A percentile compares a stretch with the other conserved stretches of the same genome.
These are phyloP conservation scores for Lerista edwardsae DNA, from an alignment of 2,797 vertebrate species.

Conservation along the genomic window DNA sequence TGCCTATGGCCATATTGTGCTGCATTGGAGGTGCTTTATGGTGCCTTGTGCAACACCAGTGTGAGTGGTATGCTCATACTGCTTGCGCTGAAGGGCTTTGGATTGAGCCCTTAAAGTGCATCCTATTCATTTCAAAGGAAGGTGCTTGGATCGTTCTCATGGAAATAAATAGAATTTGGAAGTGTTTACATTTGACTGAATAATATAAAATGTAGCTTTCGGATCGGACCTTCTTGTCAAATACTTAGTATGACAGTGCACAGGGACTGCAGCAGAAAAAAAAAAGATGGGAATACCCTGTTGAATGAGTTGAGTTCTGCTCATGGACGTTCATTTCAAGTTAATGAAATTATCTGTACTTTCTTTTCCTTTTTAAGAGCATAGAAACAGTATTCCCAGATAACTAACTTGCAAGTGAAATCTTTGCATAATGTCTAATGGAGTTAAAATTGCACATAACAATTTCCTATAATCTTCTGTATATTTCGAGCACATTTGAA, in stretches of 20 bases:
- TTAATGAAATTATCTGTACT: not conserved
- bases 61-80: no score
- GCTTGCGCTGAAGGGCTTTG: no score
- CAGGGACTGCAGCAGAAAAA: not conserved
- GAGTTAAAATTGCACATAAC: constrained; percentile 4
- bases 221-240: no score
- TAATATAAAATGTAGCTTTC: no score
- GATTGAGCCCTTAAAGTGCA: no score
- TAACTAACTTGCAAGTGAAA: not conserved
- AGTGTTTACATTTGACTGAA: not conserved
- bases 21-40: no score
- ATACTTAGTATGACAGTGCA: no score
- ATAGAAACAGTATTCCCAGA: not conserved
- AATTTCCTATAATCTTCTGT: not conserved
- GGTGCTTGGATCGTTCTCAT: not conserved
- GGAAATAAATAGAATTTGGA: not conserved
- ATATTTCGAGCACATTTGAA: constrained; percentile 27
- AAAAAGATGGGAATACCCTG: not conserved
- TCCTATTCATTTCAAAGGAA: not conserved
- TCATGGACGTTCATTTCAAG: not conserved
- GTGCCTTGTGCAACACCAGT: no score
- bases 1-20: no score
- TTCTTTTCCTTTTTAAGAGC: not conserved
- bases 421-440: not conserved
- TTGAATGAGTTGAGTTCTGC: not conserved